Percentiles rank a stretch among this genome's conserved stretches.
phyloP scores from a whole-genome alignment of 1,140 invertebrate species.

The Sweltsa coloradensis region DNA sequence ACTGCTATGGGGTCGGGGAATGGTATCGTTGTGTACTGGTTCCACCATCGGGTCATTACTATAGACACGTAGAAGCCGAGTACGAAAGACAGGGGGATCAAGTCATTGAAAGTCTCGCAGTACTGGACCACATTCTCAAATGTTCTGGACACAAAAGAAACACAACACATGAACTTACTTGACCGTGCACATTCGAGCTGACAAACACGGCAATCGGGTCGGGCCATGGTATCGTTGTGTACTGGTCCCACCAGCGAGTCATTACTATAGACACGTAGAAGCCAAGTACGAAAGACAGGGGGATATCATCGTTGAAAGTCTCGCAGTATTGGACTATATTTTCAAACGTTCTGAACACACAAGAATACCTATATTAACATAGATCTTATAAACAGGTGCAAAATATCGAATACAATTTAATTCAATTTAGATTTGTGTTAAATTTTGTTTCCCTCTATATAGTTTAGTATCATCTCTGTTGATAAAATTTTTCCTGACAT shows the following conservation, averaged over 20 bases:
- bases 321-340: slow-evolving; percentile 65
- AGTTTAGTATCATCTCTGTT: too few relatives aligned
- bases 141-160: slow-evolving; percentile 38
- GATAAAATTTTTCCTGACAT: too few relatives aligned
- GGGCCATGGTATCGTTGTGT: slow-evolving; percentile 64
- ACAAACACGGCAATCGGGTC: slow-evolving; percentile 75
- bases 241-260: slow-evolving; percentile 88
- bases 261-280: slow-evolving; percentile 91
- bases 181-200: slow-evolving; percentile 56
- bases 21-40: slow-evolving; percentile 66
- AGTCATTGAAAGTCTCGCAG: slow-evolving; percentile 61
- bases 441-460: background rate
- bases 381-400: too few relatives aligned
- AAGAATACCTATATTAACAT: too few relatives aligned
- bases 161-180: slow-evolving; percentile 28
- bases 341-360: slow-evolving; percentile 56
- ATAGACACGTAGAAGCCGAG: slow-evolving; percentile 87
- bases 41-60: slow-evolving; percentile 89
- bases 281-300: slow-evolving; percentile 74
- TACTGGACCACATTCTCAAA: slow-evolving; percentile 70
- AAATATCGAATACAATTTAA: slow-evolving; percentile 13
- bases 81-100: slow-evolving; percentile 76
- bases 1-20: slow-evolving; percentile 75
- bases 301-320: slow-evolving; percentile 65
- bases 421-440: background rate